Evolutionary conservation across 2,888 invertebrate genomes (phyloP), one percentile per base, ranked within the genome.

Genomic region (Platypus cylindrus): DNA sequence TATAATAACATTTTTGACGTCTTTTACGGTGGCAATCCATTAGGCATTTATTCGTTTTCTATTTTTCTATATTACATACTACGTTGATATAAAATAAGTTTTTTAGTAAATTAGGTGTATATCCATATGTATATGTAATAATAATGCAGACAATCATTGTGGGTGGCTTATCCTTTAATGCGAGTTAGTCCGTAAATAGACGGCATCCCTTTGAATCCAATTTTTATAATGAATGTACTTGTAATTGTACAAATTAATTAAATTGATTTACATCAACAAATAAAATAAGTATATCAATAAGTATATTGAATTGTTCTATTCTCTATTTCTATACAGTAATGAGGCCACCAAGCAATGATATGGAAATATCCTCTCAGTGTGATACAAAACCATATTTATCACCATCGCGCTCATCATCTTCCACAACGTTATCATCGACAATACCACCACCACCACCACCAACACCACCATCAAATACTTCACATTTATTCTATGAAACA

Each of bases 331-430:
- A 58, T 57, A 17, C 50, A 62, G 61, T 60, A 48, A 58, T 60
- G 55, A 52, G 60, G 39, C 49, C 55, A 27, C 46, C 55, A 1
- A 52, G 53, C 29, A 54, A 52, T 28, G 45, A 45, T 30, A 47
- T 51, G 32, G 53, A 57, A 39, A 49, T 64, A 3, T 50, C 67
- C 36, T 34, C 25, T 16, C 67, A 68, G 8, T 67, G 70, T n/a
- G 72, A 72, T 46, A 64, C 71, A 48, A 73, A 73, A 54, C 65
- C 69, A n/a, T 69, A 66, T 51, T 54, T 68, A 24, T 60, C 66
- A 3, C 59, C 65, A 2, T 68, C 71, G 2, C 43, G 40, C 31
- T 67, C 71, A 16, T 67, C 70, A 4, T 53, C 59, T 30, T 55
- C 59, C 38, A 57, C 60, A 16, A 52, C 59, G 15, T 54, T 59